These are phyloP conservation scores for Danionella dracula DNA, from an alignment of 2,797 vertebrate genomes.

Conservation along the genomic window DNA sequence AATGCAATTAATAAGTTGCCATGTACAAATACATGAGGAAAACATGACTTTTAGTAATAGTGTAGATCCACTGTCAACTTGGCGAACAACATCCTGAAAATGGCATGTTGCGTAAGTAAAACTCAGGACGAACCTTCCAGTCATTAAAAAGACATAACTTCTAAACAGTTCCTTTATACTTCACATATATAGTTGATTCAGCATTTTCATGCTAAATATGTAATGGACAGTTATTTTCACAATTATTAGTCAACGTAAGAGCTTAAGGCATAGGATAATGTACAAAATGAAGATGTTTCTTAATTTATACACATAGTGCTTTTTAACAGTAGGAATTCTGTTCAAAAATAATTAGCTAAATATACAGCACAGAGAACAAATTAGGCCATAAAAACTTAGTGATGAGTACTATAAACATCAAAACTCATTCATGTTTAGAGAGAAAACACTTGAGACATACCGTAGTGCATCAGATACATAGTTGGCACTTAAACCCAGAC, in stretches of 20 bases:
- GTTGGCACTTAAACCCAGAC: slow-evolving; percentile 38
- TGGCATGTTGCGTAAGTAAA: neutral
- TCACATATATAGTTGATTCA: neutral
- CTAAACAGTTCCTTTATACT: too few species aligned
- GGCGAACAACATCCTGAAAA: neutral
- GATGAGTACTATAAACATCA: neutral
- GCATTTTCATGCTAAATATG: neutral
- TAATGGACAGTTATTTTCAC: neutral
- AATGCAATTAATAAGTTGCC: slow-evolving; percentile 7
- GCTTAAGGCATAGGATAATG: neutral
- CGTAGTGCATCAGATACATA: neutral
- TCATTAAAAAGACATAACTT: too few species aligned
- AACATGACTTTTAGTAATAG: neutral
- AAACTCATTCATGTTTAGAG: neutral
- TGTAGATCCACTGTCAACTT: neutral
- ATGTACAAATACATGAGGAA: neutral
- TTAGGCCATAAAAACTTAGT: slow-evolving; percentile 13
- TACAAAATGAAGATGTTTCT: neutral
- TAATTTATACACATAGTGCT: too few species aligned
- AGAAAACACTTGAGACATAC: neutral
- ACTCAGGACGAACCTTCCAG: neutral
- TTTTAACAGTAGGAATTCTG: neutral
- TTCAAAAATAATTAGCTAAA: neutral
- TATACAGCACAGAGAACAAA: neutral
- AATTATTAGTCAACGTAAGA: neutral